Evolutionary conservation across 2,888 invertebrate species (phyloP).

Genomic region (Microplitis manilae): DNA sequence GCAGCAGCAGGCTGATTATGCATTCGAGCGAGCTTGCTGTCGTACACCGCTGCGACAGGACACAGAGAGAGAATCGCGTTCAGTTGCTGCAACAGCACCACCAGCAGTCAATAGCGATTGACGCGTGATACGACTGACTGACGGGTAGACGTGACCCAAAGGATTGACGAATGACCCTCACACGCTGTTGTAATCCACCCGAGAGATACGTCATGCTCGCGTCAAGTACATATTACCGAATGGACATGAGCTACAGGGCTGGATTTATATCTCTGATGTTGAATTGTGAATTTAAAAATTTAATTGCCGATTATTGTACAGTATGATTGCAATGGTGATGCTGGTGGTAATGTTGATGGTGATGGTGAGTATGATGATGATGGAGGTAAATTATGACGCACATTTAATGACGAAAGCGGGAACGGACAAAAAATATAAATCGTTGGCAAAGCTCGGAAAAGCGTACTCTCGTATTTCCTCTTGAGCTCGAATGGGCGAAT

Average conservation of each 20-base stretch:
- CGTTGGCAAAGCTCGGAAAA: conserved; percentile 17
- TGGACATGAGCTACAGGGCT: conserved; percentile 13
- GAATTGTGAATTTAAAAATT: too few species aligned
- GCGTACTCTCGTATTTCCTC: conserved; percentile 18
- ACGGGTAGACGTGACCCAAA: conserved; percentile 63
- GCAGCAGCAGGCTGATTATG: conserved; percentile 54
- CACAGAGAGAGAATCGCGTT: conserved; percentile 6
- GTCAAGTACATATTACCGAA: conserved; percentile 53
- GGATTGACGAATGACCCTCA: conserved; percentile 65
- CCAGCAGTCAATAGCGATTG: conserved; percentile 62
- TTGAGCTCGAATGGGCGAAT: conserved; percentile 14
- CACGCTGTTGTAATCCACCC: conserved; percentile 50
- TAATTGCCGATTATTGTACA: too few species aligned
- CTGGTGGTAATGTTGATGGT: too few species aligned
- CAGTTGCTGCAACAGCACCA: neutral
- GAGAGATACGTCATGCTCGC: conserved; percentile 58
- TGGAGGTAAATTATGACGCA: too few species aligned
- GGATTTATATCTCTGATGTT: neutral
- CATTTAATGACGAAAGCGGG: too few species aligned
- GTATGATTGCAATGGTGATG: too few species aligned
- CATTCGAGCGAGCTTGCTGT: conserved; percentile 49
- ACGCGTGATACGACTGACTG: conserved; percentile 61
- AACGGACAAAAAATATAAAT: conserved; percentile 13
- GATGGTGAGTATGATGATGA: too few species aligned
- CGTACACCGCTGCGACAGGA: neutral